A percentile compares a stretch with the other conserved stretches of the same genome.
Evolutionary conservation across 1,140 invertebrate genomes (phyloP).

Genomic region (Magallana angulata): DNA sequence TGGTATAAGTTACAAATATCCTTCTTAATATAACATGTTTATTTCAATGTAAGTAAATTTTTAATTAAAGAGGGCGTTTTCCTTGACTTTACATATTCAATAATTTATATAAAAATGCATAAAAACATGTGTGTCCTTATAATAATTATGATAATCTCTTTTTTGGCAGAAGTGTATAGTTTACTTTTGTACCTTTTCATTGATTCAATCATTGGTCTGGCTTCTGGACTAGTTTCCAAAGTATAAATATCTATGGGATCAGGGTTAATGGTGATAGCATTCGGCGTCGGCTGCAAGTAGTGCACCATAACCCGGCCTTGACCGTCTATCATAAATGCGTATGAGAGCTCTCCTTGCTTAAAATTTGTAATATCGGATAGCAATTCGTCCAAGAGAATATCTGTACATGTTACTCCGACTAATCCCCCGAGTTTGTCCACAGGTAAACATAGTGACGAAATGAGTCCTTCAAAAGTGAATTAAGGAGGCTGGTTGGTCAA

Average conservation of each 20-base stretch:
- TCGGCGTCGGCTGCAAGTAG: slow-evolving; percentile 32
- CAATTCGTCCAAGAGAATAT: slow-evolving; percentile 39
- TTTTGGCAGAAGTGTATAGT: neutral
- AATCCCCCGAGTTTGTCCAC: neutral
- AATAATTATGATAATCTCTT: no score
- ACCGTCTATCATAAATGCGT: slow-evolving; percentile 51
- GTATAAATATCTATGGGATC: slow-evolving; percentile 24
- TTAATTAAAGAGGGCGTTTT: no score
- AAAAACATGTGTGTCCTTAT: no score
- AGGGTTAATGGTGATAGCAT: slow-evolving; percentile 25
- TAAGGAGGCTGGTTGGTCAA: neutral
- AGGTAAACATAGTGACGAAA: slow-evolving; percentile 49
- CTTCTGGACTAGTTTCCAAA: slow-evolving; percentile 20
- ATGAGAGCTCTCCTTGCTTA: slow-evolving; percentile 46
- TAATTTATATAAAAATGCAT: no score
- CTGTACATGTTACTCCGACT: slow-evolving; percentile 47
- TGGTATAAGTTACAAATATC: no score
- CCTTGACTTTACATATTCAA: no score
- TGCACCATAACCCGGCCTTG: slow-evolving; percentile 44
- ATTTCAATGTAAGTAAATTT: no score
- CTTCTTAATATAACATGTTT: no score
- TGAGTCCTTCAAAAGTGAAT: slow-evolving; percentile 39
- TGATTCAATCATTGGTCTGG: slow-evolving; percentile 10
- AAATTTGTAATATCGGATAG: slow-evolving; percentile 48
- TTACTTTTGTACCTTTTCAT: slow-evolving; percentile 18